Conservation (phyloP, 2,888 invertebrate genomes). For the Hypomecis atomaria region DNA sequence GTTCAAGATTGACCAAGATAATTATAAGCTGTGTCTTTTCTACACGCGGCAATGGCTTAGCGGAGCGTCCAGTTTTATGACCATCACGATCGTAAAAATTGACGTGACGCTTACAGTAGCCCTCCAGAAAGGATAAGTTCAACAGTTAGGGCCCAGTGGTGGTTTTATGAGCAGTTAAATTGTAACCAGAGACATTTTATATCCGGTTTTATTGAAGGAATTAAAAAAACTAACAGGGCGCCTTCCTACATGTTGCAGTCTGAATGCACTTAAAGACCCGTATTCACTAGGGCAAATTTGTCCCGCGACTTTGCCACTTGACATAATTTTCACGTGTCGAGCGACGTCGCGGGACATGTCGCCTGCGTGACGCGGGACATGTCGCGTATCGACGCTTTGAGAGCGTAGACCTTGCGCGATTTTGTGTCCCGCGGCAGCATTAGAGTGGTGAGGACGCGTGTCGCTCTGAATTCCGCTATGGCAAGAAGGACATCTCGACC, state of each 20-base stretch:
- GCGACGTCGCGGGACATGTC: no score
- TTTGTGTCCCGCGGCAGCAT: no score
- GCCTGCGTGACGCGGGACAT: no score
- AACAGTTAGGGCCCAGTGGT: constrained; percentile 74
- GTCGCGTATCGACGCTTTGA: no score
- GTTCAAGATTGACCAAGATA: no score
- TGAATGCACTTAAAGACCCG: constrained; percentile 3
- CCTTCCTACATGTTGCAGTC: constrained; percentile 43
- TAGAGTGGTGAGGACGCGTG: no score
- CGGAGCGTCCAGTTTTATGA: constrained; percentile 60
- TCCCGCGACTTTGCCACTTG: no score
- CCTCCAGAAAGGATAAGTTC: constrained; percentile 52
- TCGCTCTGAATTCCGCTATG: no score
- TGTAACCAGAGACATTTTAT: constrained; percentile 65
- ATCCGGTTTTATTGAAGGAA: constrained; percentile 65
- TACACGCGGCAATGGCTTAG: constrained; percentile 35
- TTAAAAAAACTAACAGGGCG: constrained; percentile 52
- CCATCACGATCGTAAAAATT: constrained; percentile 66
- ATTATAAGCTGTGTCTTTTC: neutral
- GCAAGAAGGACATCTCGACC: no score
- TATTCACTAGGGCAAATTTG: no score
- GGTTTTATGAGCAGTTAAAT: constrained; percentile 74
- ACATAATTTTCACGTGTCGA: no score
- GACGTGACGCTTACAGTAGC: constrained; percentile 55
- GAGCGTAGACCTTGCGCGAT: no score